A percentile compares a stretch with the other conserved stretches of the same genome.
Conservation (phyloP, 2,113 vertebrate genomes). For the Gymnocephalus cernua region DNA sequence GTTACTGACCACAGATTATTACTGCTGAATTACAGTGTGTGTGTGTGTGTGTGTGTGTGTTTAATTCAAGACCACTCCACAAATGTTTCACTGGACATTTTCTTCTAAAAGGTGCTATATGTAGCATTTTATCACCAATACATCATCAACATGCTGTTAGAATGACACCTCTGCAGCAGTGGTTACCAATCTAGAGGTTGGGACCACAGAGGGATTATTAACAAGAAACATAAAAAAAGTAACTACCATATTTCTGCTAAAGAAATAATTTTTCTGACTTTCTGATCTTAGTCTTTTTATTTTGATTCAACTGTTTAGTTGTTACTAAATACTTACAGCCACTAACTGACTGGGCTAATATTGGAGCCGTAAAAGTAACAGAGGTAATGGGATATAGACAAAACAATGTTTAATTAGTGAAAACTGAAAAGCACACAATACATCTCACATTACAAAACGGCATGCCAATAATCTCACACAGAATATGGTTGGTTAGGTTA, state of each 20-base stretch:
- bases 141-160: not conserved
- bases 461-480: not conserved
- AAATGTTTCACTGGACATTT: not conserved
- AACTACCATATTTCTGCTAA: not conserved
- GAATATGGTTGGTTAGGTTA: not conserved
- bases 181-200: not conserved
- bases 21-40: conserved; percentile 4
- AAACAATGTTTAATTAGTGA: no score
- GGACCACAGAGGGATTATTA: not conserved
- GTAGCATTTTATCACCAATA: conserved; percentile 1
- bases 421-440: no score
- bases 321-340: not conserved
- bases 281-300: not conserved
- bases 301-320: not conserved
- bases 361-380: no score
- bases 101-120: conserved; percentile 37
- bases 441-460: no score
- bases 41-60: not conserved
- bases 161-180: not conserved
- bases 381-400: not conserved
- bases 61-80: not conserved
- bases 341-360: no score
- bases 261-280: not conserved
- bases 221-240: not conserved
- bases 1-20: conserved; percentile 4